These are phyloP conservation scores for Kuschelorhynchus macadamiae DNA, from an alignment of 2,888 invertebrate species.

Conservation along the genomic window DNA sequence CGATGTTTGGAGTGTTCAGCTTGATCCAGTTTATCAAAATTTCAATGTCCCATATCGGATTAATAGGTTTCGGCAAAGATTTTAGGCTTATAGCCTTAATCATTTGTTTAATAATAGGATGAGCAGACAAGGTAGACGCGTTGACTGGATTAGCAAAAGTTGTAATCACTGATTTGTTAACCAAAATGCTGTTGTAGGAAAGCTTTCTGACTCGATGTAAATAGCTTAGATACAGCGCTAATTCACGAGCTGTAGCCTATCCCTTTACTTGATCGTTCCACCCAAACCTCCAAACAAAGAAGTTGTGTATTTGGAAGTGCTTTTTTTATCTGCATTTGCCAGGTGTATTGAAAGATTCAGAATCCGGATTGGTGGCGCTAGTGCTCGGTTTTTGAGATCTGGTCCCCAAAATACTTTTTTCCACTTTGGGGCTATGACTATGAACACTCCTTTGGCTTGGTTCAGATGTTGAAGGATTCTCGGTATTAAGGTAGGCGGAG, in stretches of 20 bases:
- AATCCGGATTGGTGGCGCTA: constrained; percentile 3
- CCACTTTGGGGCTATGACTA: constrained; percentile 54
- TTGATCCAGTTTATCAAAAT: constrained; percentile 8
- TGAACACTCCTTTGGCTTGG: constrained; percentile 50
- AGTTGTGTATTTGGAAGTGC: constrained; percentile 30
- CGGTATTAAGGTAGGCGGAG: constrained; percentile 57
- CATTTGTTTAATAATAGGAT: constrained; percentile 48
- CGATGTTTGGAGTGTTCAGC: not conserved
- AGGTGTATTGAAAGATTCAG: constrained; percentile 3
- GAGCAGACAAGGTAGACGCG: constrained; percentile 17
- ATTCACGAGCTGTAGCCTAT: constrained; percentile 16
- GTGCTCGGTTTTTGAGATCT: constrained; percentile 58
- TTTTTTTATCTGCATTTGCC: constrained; percentile 9
- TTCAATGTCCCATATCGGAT: constrained; percentile 34
- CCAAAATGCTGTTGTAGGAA: constrained; percentile 13
- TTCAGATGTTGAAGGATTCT: constrained; percentile 53
- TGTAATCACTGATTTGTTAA: constrained; percentile 55
- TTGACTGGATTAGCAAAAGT: constrained; percentile 49
- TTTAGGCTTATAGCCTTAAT: constrained; percentile 46
- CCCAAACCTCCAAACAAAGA: constrained; percentile 43
- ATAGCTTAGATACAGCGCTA: constrained; percentile 42
- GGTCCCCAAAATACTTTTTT: constrained; percentile 56
- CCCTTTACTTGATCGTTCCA: constrained; percentile 23
- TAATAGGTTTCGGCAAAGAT: constrained; percentile 18
- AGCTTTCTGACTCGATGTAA: constrained; percentile 46